phyloP scores from a whole-genome alignment of 2,113 vertebrate species.

The Oreochromis spilurus region DNA sequence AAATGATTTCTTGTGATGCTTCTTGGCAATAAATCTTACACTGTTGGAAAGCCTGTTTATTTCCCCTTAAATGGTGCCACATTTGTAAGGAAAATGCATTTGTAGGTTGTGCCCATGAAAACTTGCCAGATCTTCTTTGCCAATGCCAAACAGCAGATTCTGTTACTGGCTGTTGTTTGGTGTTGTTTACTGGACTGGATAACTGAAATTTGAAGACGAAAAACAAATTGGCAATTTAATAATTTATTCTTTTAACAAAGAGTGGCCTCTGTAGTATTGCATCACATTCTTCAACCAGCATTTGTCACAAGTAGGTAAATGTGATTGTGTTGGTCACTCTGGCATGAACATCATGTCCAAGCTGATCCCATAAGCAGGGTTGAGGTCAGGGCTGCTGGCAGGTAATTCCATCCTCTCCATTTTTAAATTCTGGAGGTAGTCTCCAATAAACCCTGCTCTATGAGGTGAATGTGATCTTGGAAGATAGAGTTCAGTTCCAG shows the following conservation, averaged over 20 bases:
- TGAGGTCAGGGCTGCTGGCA: neutral
- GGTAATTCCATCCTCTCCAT: neutral
- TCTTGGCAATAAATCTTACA: neutral
- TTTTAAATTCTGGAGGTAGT: neutral
- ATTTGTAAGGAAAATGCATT: neutral
- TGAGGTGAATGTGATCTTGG: neutral
- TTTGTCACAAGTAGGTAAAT: neutral
- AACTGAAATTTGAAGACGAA: neutral
- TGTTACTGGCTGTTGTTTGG: neutral
- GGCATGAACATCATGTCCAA: neutral
- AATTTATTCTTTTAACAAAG: neutral
- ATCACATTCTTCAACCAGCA: neutral
- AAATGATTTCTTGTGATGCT: neutral
- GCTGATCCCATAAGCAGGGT: neutral
- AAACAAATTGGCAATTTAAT: neutral
- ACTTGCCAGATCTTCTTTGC: neutral
- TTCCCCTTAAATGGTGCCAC: neutral
- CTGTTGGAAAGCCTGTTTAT: neutral
- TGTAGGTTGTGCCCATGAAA: neutral
- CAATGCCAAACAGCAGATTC: neutral
- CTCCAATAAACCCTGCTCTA: neutral
- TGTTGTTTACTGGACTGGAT: neutral
- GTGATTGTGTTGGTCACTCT: neutral
- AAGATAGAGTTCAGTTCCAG: neutral
- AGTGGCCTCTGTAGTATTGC: neutral